Percentiles rank a stretch among this genome's conserved stretches.
These are phyloP conservation scores for Mustela erminea DNA, from an alignment of 2,797 vertebrate species.

Conservation along the genomic window DNA sequence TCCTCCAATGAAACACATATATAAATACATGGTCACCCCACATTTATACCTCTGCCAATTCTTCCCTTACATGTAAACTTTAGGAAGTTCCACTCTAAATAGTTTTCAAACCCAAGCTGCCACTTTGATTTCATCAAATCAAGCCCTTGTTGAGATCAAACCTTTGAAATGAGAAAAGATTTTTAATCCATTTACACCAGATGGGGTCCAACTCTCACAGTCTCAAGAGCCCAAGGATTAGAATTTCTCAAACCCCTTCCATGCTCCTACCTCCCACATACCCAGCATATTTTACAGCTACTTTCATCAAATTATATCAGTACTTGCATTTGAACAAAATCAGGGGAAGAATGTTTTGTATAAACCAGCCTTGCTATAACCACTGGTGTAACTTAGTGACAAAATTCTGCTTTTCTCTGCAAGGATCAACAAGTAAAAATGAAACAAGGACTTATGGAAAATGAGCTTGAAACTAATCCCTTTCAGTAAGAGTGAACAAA, in stretches of 20 bases:
- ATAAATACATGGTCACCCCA: conserved; percentile 62
- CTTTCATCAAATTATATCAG: conserved; percentile 79
- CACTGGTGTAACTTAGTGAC: neutral
- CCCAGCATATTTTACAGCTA: conserved; percentile 60
- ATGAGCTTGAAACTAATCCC: neutral
- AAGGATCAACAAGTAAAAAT: conserved; percentile 14
- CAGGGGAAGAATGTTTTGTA: neutral
- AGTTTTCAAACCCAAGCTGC: conserved; percentile 94
- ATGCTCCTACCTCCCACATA: conserved; percentile 57
- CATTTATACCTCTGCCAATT: conserved; percentile 74
- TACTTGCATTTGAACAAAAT: conserved; percentile 76
- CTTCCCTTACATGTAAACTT: conserved; percentile 84
- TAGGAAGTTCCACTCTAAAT: conserved; percentile 91
- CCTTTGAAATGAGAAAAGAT: conserved; percentile 97
- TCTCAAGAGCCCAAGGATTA: conserved; percentile 92
- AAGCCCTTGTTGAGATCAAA: conserved; percentile 97
- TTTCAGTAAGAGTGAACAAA: neutral
- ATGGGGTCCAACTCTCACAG: conserved; percentile 89
- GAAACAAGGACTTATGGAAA: neutral
- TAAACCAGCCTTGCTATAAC: neutral
- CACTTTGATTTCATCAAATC: conserved; percentile 99
- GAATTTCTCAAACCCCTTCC: conserved; percentile 88
- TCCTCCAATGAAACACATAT: conserved; percentile 63
- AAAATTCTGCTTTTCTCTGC: neutral
- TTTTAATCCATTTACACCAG: conserved; percentile 96